Base-by-base conservation (phyloP, 2,797 vertebrate genomes). In the Ceyx erithaca region DNA sequence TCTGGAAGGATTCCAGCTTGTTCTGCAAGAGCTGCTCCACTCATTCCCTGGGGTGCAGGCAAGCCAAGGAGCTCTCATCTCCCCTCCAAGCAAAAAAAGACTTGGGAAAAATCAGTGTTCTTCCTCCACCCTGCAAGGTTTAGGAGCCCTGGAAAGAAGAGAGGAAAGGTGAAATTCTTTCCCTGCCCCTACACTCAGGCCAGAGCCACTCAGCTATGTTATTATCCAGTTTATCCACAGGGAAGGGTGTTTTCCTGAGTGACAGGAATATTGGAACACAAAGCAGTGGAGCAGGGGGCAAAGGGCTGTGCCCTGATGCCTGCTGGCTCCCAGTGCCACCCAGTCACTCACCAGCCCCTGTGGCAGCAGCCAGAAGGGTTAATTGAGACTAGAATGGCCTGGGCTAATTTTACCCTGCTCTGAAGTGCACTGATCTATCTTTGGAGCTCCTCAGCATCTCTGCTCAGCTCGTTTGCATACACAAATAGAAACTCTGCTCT, bases 401-500 rank as follows among this genome's bases (percentile, higher is more conserved):
- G 69, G 62, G 91, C 61, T 87, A 78, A 59, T 94, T 94, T 93
- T 84, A 28, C 80, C 76, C 30, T 62, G 77, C 70, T 71, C 69
- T 92, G 46, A 57, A 80, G 73, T 37, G 20, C 77, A 72, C 88
- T 12, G 12, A 69, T 85, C 93, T 95, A 91, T 96, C 95, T 96
- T 96, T 95, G 94, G 94, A 93, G 83, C 69, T 87, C 79, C 92
- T 95, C 89, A 64, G 90, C 81, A 71, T 94, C 90, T 94, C 93
- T 93, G 81, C 87, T 96, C 78, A 40, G 83, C 66, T 64, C 48
- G 92, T 96, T 95, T 96, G 92, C 95, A 96, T 94, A 92, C 77
- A 90, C 85, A 89, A 86, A 95, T 95, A 94, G 89, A 94, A 93
- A 94, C 83, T 12, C 35, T 7, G 25, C 91, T 95, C 89, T 92